Evolutionary conservation across 2,113 vertebrate species (phyloP).

Genomic region (Malurus alboscapulatus): DNA sequence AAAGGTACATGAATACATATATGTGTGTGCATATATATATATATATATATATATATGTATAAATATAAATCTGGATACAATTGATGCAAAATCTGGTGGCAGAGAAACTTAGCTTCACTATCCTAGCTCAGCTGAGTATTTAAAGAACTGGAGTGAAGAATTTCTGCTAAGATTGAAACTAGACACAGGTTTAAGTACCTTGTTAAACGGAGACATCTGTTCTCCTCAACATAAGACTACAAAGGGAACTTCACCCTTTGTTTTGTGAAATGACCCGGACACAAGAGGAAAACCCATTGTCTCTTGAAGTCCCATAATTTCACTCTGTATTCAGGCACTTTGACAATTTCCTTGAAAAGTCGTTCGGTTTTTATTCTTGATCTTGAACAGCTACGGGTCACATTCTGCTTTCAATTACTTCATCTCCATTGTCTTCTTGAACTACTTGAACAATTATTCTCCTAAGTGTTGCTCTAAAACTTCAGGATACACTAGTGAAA

Average conservation of each 20-base stretch:
- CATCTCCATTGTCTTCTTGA: neutral
- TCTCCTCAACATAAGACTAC: neutral
- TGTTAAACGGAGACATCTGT: constrained; percentile 13
- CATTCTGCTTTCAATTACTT: constrained; percentile 45
- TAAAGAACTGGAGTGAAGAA: neutral
- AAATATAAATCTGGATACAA: neutral
- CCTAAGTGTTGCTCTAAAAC: constrained; percentile 7
- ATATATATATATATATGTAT: neutral
- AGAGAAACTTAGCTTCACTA: neutral
- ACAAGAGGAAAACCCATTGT: constrained; percentile 1
- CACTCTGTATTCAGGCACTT: constrained; percentile 8
- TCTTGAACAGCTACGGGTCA: constrained; percentile 44
- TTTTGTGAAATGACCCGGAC: neutral
- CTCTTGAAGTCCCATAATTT: constrained; percentile 18
- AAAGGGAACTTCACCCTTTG: constrained; percentile 7
- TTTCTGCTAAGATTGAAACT: neutral
- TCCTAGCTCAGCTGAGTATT: neutral
- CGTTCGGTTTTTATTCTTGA: neutral
- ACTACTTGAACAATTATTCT: constrained; percentile 47
- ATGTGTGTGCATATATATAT: too few species aligned
- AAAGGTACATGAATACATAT: neutral
- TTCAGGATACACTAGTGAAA: neutral
- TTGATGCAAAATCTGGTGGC: neutral
- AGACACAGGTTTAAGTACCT: constrained; percentile 12
- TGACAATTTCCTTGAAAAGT: constrained; percentile 39